Conservation (phyloP, 2,888 invertebrate species). For the Heliothis peltigera region DNA sequence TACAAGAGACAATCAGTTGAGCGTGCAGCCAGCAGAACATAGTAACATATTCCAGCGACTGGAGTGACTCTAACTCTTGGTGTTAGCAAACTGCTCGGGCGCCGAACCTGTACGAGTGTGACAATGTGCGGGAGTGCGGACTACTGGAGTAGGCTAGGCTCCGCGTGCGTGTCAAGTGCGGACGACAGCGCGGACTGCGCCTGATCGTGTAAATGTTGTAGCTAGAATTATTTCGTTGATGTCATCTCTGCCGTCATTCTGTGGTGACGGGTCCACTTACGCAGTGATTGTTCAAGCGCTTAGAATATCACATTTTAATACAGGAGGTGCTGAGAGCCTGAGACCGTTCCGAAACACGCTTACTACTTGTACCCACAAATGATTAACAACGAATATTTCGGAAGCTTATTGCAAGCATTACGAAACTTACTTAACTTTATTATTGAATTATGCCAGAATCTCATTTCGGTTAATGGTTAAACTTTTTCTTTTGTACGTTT, state of each 20-base stretch:
- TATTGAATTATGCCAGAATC: slow-evolving; percentile 37
- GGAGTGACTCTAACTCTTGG: slow-evolving; percentile 5
- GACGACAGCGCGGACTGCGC: slow-evolving; percentile 39
- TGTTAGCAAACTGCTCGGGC: slow-evolving; percentile 14
- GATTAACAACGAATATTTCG: slow-evolving; percentile 2
- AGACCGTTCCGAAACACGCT: too few species aligned
- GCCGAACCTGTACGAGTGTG: too few species aligned
- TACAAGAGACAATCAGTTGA: slow-evolving; percentile 17
- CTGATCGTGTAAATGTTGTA: slow-evolving; percentile 74
- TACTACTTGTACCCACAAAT: slow-evolving; percentile 8
- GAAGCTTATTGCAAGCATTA: slow-evolving; percentile 31
- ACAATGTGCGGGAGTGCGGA: slow-evolving; percentile 15
- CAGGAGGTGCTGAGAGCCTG: neutral
- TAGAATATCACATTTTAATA: slow-evolving; percentile 28
- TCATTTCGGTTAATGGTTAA: slow-evolving; percentile 42
- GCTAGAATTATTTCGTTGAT: slow-evolving; percentile 60
- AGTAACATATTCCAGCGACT: slow-evolving; percentile 1
- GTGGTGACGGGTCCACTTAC: slow-evolving; percentile 34
- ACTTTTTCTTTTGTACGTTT: slow-evolving; percentile 39
- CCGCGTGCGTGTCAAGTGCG: too few species aligned
- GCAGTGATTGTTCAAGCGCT: slow-evolving; percentile 17
- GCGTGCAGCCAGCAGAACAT: slow-evolving; percentile 4
- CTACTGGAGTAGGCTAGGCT: too few species aligned
- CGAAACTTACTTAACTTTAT: slow-evolving; percentile 37
- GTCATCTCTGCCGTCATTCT: slow-evolving; percentile 45